Conservation (phyloP, 1,140 invertebrate species). For the Triops longicaudatus region DNA sequence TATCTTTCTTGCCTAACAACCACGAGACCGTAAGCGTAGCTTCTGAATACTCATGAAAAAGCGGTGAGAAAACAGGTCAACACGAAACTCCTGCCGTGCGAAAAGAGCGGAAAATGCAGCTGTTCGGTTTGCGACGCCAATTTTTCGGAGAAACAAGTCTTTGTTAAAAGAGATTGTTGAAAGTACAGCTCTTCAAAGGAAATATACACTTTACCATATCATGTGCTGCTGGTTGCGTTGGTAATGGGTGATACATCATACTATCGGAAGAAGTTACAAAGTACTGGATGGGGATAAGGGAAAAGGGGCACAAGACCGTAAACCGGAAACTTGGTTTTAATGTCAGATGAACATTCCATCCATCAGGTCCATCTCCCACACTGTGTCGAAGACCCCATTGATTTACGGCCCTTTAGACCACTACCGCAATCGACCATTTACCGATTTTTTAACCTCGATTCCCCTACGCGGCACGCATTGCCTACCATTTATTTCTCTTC, state of each 20-base stretch:
- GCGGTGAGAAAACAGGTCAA: too few species aligned
- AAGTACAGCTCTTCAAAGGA: too few species aligned
- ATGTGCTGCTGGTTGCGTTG: neutral
- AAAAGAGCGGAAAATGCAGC: too few species aligned
- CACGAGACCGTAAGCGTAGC: too few species aligned
- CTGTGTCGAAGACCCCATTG: neutral
- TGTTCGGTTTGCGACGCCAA: too few species aligned
- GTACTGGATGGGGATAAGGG: neutral
- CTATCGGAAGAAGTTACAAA: neutral
- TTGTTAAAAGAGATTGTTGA: too few species aligned
- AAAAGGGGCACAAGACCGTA: neutral
- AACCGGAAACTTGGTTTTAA: slow-evolving; percentile 15
- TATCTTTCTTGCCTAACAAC: too few species aligned
- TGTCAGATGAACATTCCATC: neutral
- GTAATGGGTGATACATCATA: neutral
- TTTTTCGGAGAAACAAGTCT: too few species aligned
- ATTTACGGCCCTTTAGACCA: neutral
- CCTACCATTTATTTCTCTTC: neutral
- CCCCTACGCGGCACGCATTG: neutral
- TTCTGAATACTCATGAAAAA: too few species aligned
- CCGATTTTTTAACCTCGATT: neutral
- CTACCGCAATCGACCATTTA: slow-evolving; percentile 10
- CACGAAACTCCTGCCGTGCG: too few species aligned
- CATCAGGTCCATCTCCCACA: slow-evolving; percentile 2
- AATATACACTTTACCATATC: too few species aligned